Percentiles rank a stretch among this genome's conserved stretches.
phyloP scores from a whole-genome alignment of 2,797 vertebrate genomes.

The Halcyon chelicuti region DNA sequence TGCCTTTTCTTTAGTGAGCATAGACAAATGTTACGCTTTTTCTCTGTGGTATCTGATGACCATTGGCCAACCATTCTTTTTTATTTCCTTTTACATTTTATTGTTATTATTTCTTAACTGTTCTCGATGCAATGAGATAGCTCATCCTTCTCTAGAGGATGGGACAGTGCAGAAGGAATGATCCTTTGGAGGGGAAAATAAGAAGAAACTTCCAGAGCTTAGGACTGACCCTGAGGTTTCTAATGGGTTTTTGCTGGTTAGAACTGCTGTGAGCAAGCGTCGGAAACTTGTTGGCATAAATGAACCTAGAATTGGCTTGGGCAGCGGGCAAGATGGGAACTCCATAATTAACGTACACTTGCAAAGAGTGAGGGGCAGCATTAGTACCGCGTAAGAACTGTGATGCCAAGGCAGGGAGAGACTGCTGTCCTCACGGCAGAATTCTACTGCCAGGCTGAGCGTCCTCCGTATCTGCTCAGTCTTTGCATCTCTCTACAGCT shows the following conservation, averaged over 20 bases:
- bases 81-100: no score
- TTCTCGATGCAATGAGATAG: background rate
- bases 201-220: background rate
- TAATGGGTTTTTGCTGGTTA: background rate
- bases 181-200: background rate
- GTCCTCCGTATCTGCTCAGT: fast-evolving
- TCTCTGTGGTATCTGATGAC: background rate
- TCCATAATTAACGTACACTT: background rate
- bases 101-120: background rate
- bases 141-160: background rate
- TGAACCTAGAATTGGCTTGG: background rate
- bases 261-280: background rate
- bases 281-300: background rate
- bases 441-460: fast-evolving
- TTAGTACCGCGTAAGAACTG: background rate
- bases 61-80: background rate
- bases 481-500: background rate
- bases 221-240: background rate
- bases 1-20: background rate
- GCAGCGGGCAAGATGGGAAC: background rate
- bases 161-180: background rate
- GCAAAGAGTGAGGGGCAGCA: background rate
- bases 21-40: background rate
- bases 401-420: background rate
- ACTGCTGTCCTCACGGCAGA: background rate